These are phyloP conservation scores for Meloe dianella DNA, from an alignment of 2,888 invertebrate genomes.

Conservation along the genomic window DNA sequence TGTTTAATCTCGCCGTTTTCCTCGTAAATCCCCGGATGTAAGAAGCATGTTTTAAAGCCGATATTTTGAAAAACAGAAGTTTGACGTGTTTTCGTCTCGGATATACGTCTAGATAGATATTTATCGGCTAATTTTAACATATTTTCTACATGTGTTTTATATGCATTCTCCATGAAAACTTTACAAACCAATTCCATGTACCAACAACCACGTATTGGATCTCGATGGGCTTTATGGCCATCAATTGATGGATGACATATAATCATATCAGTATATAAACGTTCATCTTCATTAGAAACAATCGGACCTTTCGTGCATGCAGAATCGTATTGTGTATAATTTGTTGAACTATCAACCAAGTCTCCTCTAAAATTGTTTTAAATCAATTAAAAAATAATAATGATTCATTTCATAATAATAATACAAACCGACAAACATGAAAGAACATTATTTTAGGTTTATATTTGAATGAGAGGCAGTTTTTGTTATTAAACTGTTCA, in stretches of 20 bases:
- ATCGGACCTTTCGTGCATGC: conserved; percentile 17
- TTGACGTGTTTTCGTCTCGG: conserved; percentile 57
- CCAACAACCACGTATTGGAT: conserved; percentile 69
- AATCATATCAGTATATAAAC: conserved; percentile 27
- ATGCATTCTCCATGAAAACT: conserved; percentile 69
- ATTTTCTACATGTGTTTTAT: conserved; percentile 67
- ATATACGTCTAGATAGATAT: conserved; percentile 57
- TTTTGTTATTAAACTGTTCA: conserved; percentile 64
- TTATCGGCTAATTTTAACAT: conserved; percentile 68
- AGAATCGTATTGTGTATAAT: conserved; percentile 26
- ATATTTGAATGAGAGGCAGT: conserved; percentile 63
- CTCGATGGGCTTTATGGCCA: conserved; percentile 65
- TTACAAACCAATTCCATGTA: conserved; percentile 72
- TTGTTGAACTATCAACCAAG: conserved; percentile 43
- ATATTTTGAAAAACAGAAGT: conserved; percentile 68
- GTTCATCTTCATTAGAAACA: conserved; percentile 16
- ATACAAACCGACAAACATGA: conserved; percentile 69
- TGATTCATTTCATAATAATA: too few relatives aligned
- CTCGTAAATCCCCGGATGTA: conserved; percentile 70
- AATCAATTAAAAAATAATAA: not conserved
- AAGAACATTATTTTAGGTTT: conserved; percentile 76
- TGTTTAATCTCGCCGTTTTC: conserved; percentile 40
- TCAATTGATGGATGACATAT: conserved; percentile 29
- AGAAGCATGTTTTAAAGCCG: conserved; percentile 70
- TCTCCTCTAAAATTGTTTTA: conserved; percentile 48